phyloP scores from a whole-genome alignment of 2,888 invertebrate species.

The Pollenia labialis region DNA sequence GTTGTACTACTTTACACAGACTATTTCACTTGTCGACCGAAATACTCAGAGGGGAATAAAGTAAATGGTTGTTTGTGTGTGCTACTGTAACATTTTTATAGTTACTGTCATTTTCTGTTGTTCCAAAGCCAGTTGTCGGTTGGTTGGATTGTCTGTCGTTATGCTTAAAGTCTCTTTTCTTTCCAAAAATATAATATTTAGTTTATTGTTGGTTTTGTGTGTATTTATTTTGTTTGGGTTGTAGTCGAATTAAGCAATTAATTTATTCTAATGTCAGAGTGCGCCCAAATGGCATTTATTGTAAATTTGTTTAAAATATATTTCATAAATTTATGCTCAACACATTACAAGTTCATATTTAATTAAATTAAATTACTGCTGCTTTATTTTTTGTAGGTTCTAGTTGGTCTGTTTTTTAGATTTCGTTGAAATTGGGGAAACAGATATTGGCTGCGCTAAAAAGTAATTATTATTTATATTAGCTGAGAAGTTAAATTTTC shows the following conservation, averaged over 20 bases:
- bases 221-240: constrained; percentile 48
- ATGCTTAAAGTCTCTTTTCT: constrained; percentile 27
- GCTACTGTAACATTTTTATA: constrained; percentile 27
- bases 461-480: background rate
- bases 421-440: background rate
- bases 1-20: background rate
- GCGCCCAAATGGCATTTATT: constrained; percentile 53
- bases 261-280: constrained; percentile 48
- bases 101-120: constrained; percentile 28
- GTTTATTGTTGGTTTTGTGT: background rate
- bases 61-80: background rate
- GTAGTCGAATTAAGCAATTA: constrained; percentile 53
- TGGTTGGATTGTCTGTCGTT: constrained; percentile 3
- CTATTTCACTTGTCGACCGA: background rate
- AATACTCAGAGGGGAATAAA: constrained; percentile 4
- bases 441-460: background rate
- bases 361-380: constrained; percentile 24
- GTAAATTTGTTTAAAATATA: constrained; percentile 28
- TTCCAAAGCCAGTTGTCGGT: background rate
- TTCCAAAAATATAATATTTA: background rate
- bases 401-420: background rate
- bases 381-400: background rate
- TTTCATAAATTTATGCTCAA: constrained; percentile 49
- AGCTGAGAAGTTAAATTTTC: background rate
- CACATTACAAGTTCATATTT: constrained; percentile 39